Base-by-base conservation (phyloP, 2,113 vertebrate species). In the Hippocampus comes region DNA sequence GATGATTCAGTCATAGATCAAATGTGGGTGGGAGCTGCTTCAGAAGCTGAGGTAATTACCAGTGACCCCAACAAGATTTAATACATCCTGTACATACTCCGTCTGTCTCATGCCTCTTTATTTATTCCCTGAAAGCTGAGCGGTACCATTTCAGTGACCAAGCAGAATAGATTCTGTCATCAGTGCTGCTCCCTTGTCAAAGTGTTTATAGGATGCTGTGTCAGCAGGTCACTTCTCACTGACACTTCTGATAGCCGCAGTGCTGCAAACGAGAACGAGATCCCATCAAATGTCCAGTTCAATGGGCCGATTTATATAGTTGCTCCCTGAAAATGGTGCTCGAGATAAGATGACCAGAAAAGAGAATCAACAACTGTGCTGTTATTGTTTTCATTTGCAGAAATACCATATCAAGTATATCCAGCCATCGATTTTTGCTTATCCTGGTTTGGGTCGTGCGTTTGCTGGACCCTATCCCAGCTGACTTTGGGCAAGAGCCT, bases 141-240 rank as follows among this genome's bases (percentile, higher is more conserved):
- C 43, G 17, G 53, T 0, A 2, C 72, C 18, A 5, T 77, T 73
- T 73, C 43, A 68, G 68, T 63, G 80, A n/a, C 65, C 18, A 51
- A 49, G 75, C 73, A 72, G 55, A 78, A 67, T 48, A 57, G 55
- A 74, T 70, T 71, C n/a, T 67, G 63, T 70, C 75, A 72, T 51
- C n/a, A 6, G 67, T 12, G n/a, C 48, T 57, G 43, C 61, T 67
- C 67, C 48, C 30, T 70, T 17, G 0, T 66, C 67, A 70, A 65
- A 78, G 49, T 64, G 71, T 76, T 79, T 74, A 74, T 63, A 63
- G 61, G 55, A 67, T 46, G 82, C 76, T 77, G 73, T 74, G 72
- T 85, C 87, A 87, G 78, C 76, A 20, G 81, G 51, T 68, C 75
- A 68, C 38, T 61, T 72, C 65, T 3, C 71, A 20, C 42, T 48